Evolutionary conservation across 2,888 invertebrate species (phyloP).

Genomic region (Neuroscelio doddi): DNA sequence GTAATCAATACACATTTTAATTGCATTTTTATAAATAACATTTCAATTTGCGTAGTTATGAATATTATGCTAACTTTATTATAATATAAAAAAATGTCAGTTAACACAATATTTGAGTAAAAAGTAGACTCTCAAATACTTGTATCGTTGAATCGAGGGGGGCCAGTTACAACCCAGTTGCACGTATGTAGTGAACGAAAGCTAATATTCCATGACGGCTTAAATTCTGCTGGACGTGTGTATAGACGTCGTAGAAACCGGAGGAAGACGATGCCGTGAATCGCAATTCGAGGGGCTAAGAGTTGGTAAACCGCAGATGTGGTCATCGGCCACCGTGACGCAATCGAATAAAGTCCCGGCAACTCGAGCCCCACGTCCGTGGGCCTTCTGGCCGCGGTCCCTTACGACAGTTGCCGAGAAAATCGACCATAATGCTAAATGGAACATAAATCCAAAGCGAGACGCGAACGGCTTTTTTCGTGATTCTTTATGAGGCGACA

Average conservation of each 20-base stretch:
- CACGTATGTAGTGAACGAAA: slow-evolving; percentile 14
- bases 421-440: slow-evolving; percentile 40
- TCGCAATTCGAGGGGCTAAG: slow-evolving; percentile 11
- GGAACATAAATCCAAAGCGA: slow-evolving; percentile 38
- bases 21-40: no score
- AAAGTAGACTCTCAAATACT: no score
- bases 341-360: slow-evolving; percentile 47
- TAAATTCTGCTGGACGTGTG: slow-evolving; percentile 45
- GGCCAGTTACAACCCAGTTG: slow-evolving; percentile 3
- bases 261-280: slow-evolving; percentile 20
- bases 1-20: no score
- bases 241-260: slow-evolving; percentile 13
- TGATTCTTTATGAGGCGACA: slow-evolving; percentile 24
- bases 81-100: no score
- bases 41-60: no score
- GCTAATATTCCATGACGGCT: slow-evolving; percentile 58
- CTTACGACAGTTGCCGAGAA: slow-evolving; percentile 19
- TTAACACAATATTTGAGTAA: no score
- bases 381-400: background rate
- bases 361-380: background rate
- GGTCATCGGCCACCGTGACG: slow-evolving; percentile 52
- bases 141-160: no score
- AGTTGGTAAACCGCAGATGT: slow-evolving; percentile 40
- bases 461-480: slow-evolving; percentile 32
- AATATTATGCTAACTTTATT: no score